Evolutionary conservation across 1,140 invertebrate genomes (phyloP).

Genomic region (Maconellicoccus hirsutus): DNA sequence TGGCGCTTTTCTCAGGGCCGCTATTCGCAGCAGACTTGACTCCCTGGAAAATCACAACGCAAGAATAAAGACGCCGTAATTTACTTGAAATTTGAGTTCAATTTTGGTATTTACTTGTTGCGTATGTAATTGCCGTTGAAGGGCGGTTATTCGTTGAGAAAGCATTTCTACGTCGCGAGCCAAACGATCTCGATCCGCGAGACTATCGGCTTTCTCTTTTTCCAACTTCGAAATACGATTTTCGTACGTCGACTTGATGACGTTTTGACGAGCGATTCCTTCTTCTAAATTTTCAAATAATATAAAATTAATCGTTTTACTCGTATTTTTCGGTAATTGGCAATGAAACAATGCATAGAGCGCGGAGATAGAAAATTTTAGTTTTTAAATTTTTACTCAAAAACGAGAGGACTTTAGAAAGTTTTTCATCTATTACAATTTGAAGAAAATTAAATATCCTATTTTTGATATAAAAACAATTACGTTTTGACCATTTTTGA

Average conservation of each 20-base stretch:
- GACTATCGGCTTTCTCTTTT: constrained; percentile 46
- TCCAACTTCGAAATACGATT: constrained; percentile 37
- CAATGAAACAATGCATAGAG: too few species aligned
- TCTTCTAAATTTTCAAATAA: not conserved
- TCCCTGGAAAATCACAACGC: constrained; percentile 29
- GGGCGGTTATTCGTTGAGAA: constrained; percentile 53
- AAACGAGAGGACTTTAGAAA: too few species aligned
- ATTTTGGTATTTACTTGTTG: constrained; percentile 23
- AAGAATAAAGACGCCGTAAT: not conserved
- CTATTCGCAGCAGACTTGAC: constrained; percentile 51
- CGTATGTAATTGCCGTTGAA: constrained; percentile 65
- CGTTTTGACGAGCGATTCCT: not conserved
- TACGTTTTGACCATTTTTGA: not conserved
- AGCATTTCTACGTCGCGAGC: constrained; percentile 61
- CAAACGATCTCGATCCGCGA: constrained; percentile 45
- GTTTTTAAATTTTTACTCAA: too few species aligned
- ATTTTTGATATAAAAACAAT: too few species aligned
- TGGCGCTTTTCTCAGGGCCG: constrained; percentile 51
- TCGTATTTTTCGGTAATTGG: too few species aligned
- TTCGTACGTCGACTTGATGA: constrained; percentile 15
- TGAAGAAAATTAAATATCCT: too few species aligned
- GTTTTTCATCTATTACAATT: too few species aligned
- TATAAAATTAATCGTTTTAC: too few species aligned
- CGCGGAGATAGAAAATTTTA: too few species aligned
- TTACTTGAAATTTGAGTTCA: not conserved